Base-by-base conservation (phyloP, 1,140 invertebrate genomes). In the Telenomus remus region DNA sequence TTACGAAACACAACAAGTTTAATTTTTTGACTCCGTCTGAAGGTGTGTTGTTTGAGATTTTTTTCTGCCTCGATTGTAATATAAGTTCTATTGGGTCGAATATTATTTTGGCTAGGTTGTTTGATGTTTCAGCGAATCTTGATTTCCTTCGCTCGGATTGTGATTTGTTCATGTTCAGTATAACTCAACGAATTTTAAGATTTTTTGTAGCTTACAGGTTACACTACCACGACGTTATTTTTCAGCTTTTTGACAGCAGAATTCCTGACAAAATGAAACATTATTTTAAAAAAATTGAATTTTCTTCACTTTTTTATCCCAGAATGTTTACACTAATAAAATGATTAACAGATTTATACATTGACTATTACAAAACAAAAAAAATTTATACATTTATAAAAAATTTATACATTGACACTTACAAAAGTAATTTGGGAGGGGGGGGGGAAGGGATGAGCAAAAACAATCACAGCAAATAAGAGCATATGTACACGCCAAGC, bases 31-130 rank as follows among this genome's bases (percentile, higher is more conserved):
- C 43, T 14, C 46, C 39, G 42, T 60, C n/a, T 9, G 19, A 46
- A 11, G 51, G 15, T 13, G 19, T 42, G n/a, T 66, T 61, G 35
- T 66, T 65, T 9, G 70, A 50, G 35, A 76, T 76, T 47, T 76
- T 43, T 14, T 76, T 54, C 7, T 76, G 73, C 14, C 73, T 35
- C n/a, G 48, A 65, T 15, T 66, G 60, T 11, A 69, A 37, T 46
- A 69, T 69, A 50, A 4, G 19, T 15, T 70, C 66, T 12, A 61
- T 69, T 0, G 33, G 13, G 50, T 64, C 34, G 0, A 48, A 13
- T 37, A 54, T 0, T 33, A 59, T n/a, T 59, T 59, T 59, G 0
- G 9, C 11, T 14, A 61, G 46, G 13, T 35, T 55, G 19, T n/a
- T 19, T 46, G 14, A 39, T 9, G n/a, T 39, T n/a, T 69, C 9